Evolutionary conservation across 2,888 invertebrate species (phyloP), one percentile per base, ranked within the genome.

Genomic region (Agriopis marginaria): DNA sequence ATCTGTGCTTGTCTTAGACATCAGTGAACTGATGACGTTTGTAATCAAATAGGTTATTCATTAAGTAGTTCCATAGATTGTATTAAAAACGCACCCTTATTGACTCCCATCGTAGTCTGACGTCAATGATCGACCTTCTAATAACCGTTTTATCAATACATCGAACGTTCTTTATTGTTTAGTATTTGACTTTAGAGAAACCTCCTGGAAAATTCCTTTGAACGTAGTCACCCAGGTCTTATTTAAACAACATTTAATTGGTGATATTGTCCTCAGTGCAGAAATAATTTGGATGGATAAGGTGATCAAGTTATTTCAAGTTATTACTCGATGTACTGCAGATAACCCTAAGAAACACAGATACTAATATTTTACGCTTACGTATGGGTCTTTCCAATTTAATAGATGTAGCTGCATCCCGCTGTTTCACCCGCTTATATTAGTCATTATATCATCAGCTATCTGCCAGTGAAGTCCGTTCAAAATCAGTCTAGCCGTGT

Each of bases 31-130:
- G 39, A 60, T 63, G 63, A 64, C 64, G 60, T 55, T 59, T 45
- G 42, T 11, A 50, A 47, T 45, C 47, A 54, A 54, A 54, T 63
- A 62, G 44, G 23, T 63, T 17, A 55, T 45, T 54, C 7, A 47
- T 55, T 55, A 32, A 49, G 32, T 23, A 58, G 49, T 17, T 23
- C 9, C 42, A 51, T 55, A 42, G 53, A 69, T 53, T 56, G 51
- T 62, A 77, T 87, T 83, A 83, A 82, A 82, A 87, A 83, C 81
- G 77, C 85, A 83, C 82, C 80, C 84, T 76, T 84, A 80, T 89
- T 87, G 84, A 87, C 85, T 85, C 70, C 75, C 82, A 87, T 87
- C 80, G 81, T 70, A 65, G 59, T 60, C 79, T 91, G 92, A 92
- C 91, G 91, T 91, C 91, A 92, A 84, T 85, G 73, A 77, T 77